phyloP scores from a whole-genome alignment of 2,888 invertebrate species.

The Drepanosiphum platanoidis region DNA sequence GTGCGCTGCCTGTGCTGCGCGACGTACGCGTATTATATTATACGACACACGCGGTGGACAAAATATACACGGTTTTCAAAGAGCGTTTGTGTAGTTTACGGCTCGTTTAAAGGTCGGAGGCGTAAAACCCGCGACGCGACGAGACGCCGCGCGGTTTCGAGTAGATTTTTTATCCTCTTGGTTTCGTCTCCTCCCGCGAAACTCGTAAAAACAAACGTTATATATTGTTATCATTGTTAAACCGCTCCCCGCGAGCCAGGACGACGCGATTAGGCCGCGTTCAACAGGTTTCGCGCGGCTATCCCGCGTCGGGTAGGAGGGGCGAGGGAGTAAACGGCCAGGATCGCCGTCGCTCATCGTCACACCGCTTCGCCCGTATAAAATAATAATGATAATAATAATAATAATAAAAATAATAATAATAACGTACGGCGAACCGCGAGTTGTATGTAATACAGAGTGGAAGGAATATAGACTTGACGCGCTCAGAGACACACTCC shows the following conservation, averaged over 20 bases:
- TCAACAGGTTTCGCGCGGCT: conserved; percentile 52
- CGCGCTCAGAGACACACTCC: neutral
- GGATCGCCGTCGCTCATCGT: neutral
- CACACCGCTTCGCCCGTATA: too few species aligned
- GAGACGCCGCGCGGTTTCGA: neutral
- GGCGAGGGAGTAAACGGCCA: neutral
- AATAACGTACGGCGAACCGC: too few species aligned
- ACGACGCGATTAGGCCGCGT: neutral
- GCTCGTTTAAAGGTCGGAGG: too few species aligned
- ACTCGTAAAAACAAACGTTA: conserved; percentile 28
- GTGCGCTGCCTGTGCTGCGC: neutral
- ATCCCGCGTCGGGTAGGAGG: neutral
- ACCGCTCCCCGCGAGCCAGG: neutral
- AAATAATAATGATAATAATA: too few species aligned
- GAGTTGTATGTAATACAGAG: too few species aligned
- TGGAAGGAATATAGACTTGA: neutral
- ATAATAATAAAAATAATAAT: too few species aligned
- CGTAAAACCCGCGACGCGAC: too few species aligned
- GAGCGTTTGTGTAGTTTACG: too few species aligned
- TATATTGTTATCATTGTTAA: neutral
- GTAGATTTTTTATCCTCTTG: neutral
- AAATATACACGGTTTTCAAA: too few species aligned
- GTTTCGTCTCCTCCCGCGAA: neutral
- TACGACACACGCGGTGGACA: too few species aligned
- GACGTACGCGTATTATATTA: neutral